Percentiles rank a stretch among this genome's conserved stretches.
Conservation (phyloP, 2,888 invertebrate genomes). For the Galerucella pusilla region DNA sequence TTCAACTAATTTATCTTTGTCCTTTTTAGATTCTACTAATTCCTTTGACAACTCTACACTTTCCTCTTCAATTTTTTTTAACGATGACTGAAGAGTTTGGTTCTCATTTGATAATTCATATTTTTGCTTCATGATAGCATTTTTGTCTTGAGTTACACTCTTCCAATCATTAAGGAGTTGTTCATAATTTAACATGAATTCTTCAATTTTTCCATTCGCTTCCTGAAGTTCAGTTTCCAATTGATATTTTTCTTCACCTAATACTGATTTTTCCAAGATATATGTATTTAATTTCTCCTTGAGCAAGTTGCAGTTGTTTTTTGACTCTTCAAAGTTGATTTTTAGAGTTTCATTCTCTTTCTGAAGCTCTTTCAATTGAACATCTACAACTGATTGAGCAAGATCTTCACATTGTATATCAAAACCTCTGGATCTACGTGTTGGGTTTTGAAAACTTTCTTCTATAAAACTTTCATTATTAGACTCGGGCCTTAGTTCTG, state of each 20-base stretch:
- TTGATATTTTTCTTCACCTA: slow-evolving; percentile 24
- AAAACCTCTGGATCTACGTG: slow-evolving; percentile 42
- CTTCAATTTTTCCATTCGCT: slow-evolving; percentile 25
- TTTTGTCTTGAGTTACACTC: not conserved
- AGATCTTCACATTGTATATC: slow-evolving; percentile 56
- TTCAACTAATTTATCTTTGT: not conserved
- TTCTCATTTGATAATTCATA: not conserved
- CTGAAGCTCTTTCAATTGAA: slow-evolving; percentile 62
- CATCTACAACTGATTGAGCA: slow-evolving; percentile 63
- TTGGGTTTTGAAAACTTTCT: slow-evolving; percentile 39
- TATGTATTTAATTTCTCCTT: slow-evolving; percentile 22
- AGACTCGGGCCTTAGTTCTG: slow-evolving; percentile 59
- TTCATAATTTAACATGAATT: slow-evolving; percentile 19
- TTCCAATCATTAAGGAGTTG: slow-evolving; percentile 11
- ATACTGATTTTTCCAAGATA: slow-evolving; percentile 8
- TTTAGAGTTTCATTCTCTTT: slow-evolving; percentile 55
- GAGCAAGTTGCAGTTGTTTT: not conserved
- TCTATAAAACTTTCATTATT: slow-evolving; percentile 52
- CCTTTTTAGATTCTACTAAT: not conserved
- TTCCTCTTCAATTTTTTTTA: not conserved
- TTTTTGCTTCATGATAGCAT: not conserved
- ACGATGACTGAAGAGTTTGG: not conserved
- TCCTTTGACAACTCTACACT: not conserved
- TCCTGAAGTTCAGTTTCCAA: slow-evolving; percentile 14
- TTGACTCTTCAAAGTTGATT: slow-evolving; percentile 32